These are phyloP conservation scores for Pseudochromis fuscus DNA, from an alignment of 2,797 vertebrate species.

Conservation along the genomic window DNA sequence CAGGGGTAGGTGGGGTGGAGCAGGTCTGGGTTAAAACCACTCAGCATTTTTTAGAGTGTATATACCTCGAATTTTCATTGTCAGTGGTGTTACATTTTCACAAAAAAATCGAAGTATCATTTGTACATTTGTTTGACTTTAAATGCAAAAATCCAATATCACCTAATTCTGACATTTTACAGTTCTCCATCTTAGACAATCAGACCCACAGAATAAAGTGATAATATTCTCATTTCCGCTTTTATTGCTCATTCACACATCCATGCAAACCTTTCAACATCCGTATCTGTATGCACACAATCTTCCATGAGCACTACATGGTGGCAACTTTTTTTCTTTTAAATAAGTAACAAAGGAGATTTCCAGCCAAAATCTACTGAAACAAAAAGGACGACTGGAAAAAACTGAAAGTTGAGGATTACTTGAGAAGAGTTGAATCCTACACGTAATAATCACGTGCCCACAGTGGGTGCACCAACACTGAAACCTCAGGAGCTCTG, in stretches of 20 bases:
- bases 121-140: too few relatives aligned
- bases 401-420: conserved; percentile 50
- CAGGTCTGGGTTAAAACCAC: too few relatives aligned
- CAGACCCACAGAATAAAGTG: conserved; percentile 7
- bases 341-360: conserved; percentile 81
- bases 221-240: conserved; percentile 38
- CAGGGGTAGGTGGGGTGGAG: too few relatives aligned
- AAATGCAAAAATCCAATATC: neutral
- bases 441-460: conserved; percentile 15
- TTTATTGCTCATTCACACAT: conserved; percentile 94
- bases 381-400: conserved; percentile 72
- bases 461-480: conserved; percentile 17
- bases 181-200: neutral
- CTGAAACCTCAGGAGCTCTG: conserved; percentile 7
- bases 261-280: conserved; percentile 90
- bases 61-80: too few relatives aligned
- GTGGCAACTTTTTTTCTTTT: conserved; percentile 74
- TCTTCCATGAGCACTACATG: conserved; percentile 85
- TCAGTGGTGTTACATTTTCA: too few relatives aligned
- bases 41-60: too few relatives aligned
- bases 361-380: conserved; percentile 81
- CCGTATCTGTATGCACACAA: conserved; percentile 87
- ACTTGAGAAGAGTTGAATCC: conserved; percentile 40
- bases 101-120: too few relatives aligned
- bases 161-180: neutral